Evolutionary conservation across 2,113 vertebrate genomes (phyloP), one percentile per base, ranked within the genome.

Genomic region (Anhinga rufa): DNA sequence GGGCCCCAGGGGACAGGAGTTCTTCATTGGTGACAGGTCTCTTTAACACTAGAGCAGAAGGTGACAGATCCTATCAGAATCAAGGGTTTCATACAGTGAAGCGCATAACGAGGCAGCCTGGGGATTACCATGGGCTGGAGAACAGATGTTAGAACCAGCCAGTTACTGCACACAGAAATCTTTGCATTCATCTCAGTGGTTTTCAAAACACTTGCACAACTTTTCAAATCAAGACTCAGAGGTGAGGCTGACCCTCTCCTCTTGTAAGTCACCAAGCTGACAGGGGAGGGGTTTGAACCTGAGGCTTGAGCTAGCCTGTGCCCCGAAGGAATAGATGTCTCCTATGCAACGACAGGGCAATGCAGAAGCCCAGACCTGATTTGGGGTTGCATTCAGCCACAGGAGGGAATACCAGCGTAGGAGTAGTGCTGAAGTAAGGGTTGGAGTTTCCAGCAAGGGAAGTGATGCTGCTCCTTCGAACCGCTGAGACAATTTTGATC

Each of bases 1-100:
- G 98, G 19, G 98, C 98, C 62, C 98, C 98, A 5, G 98, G 98
- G 86, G 98, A 97, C 97, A 99, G 65, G 69, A 99, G 96, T 88
- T 99, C 98, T 44, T 98, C 98, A 16, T 98, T 98, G 84, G 98
- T 98, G 88, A 98, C 91, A 0, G 93, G 95, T 97, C 96, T 98
- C 97, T 95, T 97, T 68, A 99, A 97, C 68, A 99, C 99, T 99
- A 95, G 72, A 58, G 87, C 78, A 95, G 93, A 95, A 92, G 77
- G 80, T 64, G 90, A 91, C 95, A 96, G 82, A 65, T 68, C 29
- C 60, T 14, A 70, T 97, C 90, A 96, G 60, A 90, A 88, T 85
- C 92, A 91, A 88, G 88, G 60, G n/a, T 21, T 68, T 88, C 55
- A 10, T 51, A 40, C 28, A 58, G 26, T 4, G 17, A 77, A 92